These are phyloP conservation scores for Protodeltote pygarga DNA, from an alignment of 2,888 invertebrate species.

Conservation along the genomic window DNA sequence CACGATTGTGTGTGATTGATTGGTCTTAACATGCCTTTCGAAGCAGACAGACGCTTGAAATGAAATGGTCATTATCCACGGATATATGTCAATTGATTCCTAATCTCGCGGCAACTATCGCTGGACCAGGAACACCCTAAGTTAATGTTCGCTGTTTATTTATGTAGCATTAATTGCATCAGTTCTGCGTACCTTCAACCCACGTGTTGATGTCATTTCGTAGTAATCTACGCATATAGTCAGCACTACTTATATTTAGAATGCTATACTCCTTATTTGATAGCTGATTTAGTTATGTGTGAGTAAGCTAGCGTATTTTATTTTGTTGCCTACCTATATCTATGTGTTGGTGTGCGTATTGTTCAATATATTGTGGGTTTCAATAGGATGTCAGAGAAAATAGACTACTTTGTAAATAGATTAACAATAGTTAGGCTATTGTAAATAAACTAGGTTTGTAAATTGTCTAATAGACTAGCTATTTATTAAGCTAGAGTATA, in stretches of 20 bases:
- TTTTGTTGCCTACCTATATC: neutral
- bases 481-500: no score
- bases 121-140: neutral
- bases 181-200: slow-evolving; percentile 62
- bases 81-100: no score
- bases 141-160: slow-evolving; percentile 49
- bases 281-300: neutral
- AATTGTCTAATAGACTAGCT: no score
- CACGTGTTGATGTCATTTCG: slow-evolving; percentile 58
- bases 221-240: slow-evolving; percentile 22
- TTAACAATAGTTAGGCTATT: no score
- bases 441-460: no score
- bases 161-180: slow-evolving; percentile 53
- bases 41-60: no score
- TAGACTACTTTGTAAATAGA: no score
- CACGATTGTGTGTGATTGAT: no score
- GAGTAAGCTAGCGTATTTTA: neutral
- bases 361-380: no score
- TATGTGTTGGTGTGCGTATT: no score
- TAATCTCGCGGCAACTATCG: slow-evolving; percentile 2
- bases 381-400: no score
- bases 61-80: neutral
- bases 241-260: slow-evolving; percentile 26
- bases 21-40: no score
- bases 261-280: neutral